Conservation (phyloP, 2,888 invertebrate species). For the Gymnoscelis rufifasciata region DNA sequence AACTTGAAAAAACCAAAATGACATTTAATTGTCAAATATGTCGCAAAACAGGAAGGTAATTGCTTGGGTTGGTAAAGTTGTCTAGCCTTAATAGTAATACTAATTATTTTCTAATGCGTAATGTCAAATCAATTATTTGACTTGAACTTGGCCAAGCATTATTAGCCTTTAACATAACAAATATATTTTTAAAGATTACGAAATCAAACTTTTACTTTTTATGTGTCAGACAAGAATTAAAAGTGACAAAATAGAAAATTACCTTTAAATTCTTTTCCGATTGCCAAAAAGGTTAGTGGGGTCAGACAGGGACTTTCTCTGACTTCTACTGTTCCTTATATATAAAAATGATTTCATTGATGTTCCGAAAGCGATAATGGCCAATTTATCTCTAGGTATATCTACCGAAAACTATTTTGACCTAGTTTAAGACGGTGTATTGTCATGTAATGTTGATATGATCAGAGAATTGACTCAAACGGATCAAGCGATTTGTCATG, state of each 20-base stretch:
- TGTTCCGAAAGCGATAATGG: background rate
- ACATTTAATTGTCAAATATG: background rate
- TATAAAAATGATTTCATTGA: background rate
- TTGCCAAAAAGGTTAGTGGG: background rate
- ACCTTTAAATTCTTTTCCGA: background rate
- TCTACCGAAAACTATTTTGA: background rate
- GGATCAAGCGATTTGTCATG: constrained; percentile 22
- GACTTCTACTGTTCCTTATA: background rate
- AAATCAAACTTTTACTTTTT: too few species aligned
- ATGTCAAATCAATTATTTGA: too few species aligned
- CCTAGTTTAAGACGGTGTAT: constrained; percentile 3
- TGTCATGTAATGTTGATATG: constrained; percentile 10
- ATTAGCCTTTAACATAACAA: too few species aligned
- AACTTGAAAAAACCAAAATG: background rate
- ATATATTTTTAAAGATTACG: too few species aligned
- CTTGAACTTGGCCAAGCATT: too few species aligned
- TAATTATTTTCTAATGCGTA: too few species aligned
- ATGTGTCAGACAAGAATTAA: too few species aligned
- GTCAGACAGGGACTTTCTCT: background rate
- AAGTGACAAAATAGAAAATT: too few species aligned
- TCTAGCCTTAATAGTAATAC: background rate
- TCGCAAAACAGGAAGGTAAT: background rate
- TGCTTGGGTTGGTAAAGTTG: background rate
- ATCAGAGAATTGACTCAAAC: constrained; percentile 22
- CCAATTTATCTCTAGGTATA: background rate